phyloP scores from a whole-genome alignment of 2,797 vertebrate genomes.

The Gobio occitaniae region DNA sequence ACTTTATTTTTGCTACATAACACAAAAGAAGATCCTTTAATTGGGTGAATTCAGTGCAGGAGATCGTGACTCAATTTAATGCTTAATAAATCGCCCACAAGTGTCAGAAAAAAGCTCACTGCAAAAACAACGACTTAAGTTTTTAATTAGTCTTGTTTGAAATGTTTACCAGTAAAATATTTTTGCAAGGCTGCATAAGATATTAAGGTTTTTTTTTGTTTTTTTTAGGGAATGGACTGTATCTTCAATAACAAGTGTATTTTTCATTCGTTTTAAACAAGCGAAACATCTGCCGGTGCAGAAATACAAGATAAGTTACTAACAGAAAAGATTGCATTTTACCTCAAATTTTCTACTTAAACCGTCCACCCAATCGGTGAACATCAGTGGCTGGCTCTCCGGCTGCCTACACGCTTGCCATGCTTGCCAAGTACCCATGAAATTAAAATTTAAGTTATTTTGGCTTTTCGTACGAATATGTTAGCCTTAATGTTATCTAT shows the following conservation, averaged over 20 bases:
- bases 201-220: no score
- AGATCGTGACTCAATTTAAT: constrained; percentile 5
- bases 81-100: neutral
- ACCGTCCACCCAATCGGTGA: neutral
- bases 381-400: neutral
- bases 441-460: no score
- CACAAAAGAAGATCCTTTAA: neutral
- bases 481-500: no score
- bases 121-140: neutral
- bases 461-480: no score
- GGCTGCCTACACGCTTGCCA: neutral
- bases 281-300: neutral
- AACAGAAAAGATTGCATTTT: neutral
- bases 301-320: neutral
- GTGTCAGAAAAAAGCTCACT: neutral
- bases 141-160: constrained; percentile 6
- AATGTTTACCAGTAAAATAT: neutral
- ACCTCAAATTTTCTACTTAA: neutral
- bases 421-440: neutral
- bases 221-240: neutral
- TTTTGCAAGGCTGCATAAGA: neutral
- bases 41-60: constrained; percentile 18
- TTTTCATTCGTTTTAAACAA: neutral
- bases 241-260: neutral
- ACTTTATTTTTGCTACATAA: neutral